phyloP scores from a whole-genome alignment of 2,888 invertebrate species.

The Rhogogaster chlorosoma region DNA sequence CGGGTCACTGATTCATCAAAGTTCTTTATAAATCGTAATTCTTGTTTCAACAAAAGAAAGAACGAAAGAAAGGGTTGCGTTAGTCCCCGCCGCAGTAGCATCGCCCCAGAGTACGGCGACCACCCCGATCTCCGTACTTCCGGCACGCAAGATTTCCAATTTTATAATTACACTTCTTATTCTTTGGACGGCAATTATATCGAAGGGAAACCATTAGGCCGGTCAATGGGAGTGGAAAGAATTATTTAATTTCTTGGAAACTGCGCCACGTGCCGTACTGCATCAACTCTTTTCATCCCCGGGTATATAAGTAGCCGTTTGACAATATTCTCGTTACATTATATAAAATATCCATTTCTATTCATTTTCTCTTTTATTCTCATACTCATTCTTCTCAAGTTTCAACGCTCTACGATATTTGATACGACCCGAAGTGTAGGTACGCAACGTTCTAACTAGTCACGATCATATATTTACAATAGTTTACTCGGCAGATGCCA shows the following conservation, averaged over 20 bases:
- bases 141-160: slow-evolving; percentile 67
- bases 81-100: slow-evolving; percentile 36
- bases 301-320: background rate
- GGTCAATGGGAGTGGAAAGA: slow-evolving; percentile 5
- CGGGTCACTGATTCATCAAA: slow-evolving; percentile 62
- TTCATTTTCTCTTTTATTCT: slow-evolving; percentile 49
- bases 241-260: slow-evolving; percentile 38
- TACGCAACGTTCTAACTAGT: background rate
- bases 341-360: background rate
- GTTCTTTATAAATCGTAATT: slow-evolving; percentile 63
- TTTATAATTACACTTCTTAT: slow-evolving; percentile 62
- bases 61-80: slow-evolving; percentile 57
- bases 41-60: slow-evolving; percentile 61
- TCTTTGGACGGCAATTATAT: slow-evolving; percentile 42
- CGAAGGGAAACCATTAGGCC: slow-evolving; percentile 44
- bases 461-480: slow-evolving; percentile 8
- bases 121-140: slow-evolving; percentile 37
- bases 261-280: background rate
- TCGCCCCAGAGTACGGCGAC: background rate
- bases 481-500: slow-evolving; percentile 25
- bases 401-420: background rate
- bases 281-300: background rate
- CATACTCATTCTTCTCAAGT: background rate
- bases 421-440: background rate
- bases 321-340: background rate